Evolutionary conservation across 2,797 vertebrate species (phyloP), one percentile per base, ranked within the genome.

Genomic region (Acanthiza pusilla): DNA sequence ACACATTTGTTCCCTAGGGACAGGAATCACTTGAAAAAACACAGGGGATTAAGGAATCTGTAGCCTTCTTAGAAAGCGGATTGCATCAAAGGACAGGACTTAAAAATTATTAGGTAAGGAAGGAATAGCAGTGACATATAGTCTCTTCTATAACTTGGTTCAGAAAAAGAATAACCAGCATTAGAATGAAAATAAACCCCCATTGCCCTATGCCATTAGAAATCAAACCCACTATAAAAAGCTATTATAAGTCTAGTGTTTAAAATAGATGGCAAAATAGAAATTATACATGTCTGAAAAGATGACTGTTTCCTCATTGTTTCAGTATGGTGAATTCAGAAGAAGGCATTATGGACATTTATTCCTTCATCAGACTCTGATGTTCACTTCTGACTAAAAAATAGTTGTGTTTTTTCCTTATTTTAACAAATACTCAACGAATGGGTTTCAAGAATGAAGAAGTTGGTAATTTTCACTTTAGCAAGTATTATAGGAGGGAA

Each of bases 291-390:
- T 9, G 3, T 30, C 40, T n/a, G 29, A 40, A 61, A 54, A 54
- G 7, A 34, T 54, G 29, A 17, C 40, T 0, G 0, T 54, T 47
- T 20, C 65, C 19, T 40, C 11, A 25, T 21, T 40, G 7, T 40
- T 47, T 47, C 47, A n/a, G 11, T 11, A 40, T 14, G 17, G 19
- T 34, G 7, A 10, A 23, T 47, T 61, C 11, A 47, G 20, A 76
- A 53, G 22, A 19, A 38, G 10, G 27, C 4, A 38, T 43, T 43
- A 75, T 43, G 36, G 15, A 9, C 19, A 53, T 47, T 60, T n/a
- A 38, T 53, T 47, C 29, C 20, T n/a, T 13, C 19, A 53, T n/a
- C n/a, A 76, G 29, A 47, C 6, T n/a, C 19, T 29, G 27, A 3
- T 10, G 23, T 25, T 68, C 7, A 25, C 60, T 68, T 68, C 13